Evolutionary conservation across 1,140 invertebrate genomes (phyloP).

Genomic region (Drosophila nigrodunni): DNA sequence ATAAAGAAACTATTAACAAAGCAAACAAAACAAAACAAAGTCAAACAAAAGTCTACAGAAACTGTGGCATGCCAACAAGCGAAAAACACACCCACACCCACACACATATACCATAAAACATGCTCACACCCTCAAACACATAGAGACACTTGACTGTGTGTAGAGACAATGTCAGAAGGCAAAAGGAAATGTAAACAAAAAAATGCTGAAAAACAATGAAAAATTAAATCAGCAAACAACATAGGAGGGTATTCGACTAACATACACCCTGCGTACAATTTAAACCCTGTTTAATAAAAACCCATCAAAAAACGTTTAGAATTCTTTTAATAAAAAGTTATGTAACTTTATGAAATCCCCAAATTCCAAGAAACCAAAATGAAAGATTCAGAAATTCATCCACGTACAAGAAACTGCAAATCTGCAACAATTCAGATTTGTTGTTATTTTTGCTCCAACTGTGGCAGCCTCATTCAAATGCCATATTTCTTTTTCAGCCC

Average conservation of each 20-base stretch:
- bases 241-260: constrained; percentile 5
- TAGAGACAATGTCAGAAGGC: constrained; percentile 16
- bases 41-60: constrained; percentile 25
- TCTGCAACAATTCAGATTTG: constrained; percentile 30
- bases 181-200: background rate
- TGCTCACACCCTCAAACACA: background rate
- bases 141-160: constrained; percentile 11
- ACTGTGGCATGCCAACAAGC: constrained; percentile 13
- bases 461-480: background rate
- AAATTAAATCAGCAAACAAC: background rate
- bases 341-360: background rate
- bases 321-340: background rate
- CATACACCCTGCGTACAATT: background rate
- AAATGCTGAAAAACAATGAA: background rate
- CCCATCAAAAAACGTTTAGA: background rate
- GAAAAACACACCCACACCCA: background rate
- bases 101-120: background rate
- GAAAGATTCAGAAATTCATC: constrained; percentile 7
- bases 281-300: background rate
- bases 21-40: constrained; percentile 26
- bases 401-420: constrained; percentile 13
- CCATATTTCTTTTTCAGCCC: constrained; percentile 37
- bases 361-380: background rate
- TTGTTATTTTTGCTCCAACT: constrained; percentile 3
- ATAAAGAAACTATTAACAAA: constrained; percentile 40